These are phyloP conservation scores for Clarias magur DNA, from an alignment of 2,113 vertebrate genomes.

Conservation along the genomic window DNA sequence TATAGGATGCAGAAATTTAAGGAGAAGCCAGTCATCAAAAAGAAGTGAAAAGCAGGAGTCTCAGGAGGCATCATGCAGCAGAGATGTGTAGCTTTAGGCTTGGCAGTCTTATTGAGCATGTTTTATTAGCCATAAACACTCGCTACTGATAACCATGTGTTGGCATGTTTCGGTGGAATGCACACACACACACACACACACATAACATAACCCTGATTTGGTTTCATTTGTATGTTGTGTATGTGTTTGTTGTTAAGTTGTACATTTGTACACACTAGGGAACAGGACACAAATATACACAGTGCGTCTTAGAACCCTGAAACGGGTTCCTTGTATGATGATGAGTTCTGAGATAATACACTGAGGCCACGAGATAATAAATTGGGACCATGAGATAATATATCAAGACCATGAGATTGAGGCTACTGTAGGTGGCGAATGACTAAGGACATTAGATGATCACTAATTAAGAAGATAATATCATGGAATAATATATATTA, in stretches of 20 bases:
- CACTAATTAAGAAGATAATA: too few relatives aligned
- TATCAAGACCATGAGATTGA: too few relatives aligned
- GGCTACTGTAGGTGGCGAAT: too few relatives aligned
- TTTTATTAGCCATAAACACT: constrained; percentile 44
- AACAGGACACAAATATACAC: background rate
- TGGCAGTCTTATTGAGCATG: constrained; percentile 79
- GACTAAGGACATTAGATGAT: background rate
- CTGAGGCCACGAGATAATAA: background rate
- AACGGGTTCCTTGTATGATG: background rate
- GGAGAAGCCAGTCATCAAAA: constrained; percentile 27
- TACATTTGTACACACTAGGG: background rate
- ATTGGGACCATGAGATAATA: background rate
- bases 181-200: constrained; percentile 11
- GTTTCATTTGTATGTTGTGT: too few relatives aligned
- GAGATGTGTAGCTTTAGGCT: constrained; percentile 70
- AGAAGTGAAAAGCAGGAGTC: constrained; percentile 67
- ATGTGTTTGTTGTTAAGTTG: background rate
- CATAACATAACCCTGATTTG: background rate
- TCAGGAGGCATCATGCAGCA: constrained; percentile 79
- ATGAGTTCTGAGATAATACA: background rate
- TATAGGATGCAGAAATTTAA: constrained; percentile 47
- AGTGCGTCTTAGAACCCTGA: background rate
- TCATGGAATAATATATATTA: background rate
- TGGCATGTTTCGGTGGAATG: constrained; percentile 10
- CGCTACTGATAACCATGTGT: constrained; percentile 5